phyloP scores from a whole-genome alignment of 2,888 invertebrate species.

The Apantesis nais region DNA sequence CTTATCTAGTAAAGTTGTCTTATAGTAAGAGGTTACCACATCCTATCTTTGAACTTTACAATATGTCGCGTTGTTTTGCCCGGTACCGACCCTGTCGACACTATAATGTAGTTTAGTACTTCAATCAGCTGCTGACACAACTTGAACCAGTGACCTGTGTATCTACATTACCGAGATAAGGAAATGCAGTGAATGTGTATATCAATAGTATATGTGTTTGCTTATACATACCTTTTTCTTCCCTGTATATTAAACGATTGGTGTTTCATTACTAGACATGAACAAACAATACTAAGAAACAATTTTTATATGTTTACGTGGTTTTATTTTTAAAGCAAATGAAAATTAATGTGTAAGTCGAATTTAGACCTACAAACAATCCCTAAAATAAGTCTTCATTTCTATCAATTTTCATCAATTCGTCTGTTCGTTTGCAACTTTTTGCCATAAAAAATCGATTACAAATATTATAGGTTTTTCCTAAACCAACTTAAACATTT shows the following conservation, averaged over 20 bases:
- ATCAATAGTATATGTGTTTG: not conserved
- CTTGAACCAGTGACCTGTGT: not conserved
- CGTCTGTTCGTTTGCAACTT: no score
- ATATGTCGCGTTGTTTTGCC: not conserved
- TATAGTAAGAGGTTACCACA: no score
- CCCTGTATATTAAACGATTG: not conserved
- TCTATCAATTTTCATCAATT: no score
- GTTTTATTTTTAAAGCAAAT: no score
- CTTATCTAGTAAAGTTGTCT: no score
- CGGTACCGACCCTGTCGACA: not conserved
- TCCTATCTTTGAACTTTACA: not conserved
- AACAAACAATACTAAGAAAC: not conserved
- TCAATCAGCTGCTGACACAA: slow-evolving; percentile 1
- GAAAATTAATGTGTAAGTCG: not conserved
- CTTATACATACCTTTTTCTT: not conserved
- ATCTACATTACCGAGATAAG: not conserved
- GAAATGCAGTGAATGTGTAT: not conserved
- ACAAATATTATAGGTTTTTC: no score
- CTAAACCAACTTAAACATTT: no score
- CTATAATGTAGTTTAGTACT: not conserved
- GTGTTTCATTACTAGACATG: not conserved
- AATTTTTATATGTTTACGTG: no score
- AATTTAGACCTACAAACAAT: not conserved
- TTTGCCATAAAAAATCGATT: no score
- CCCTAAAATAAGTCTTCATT: no score